These are phyloP conservation scores for Ophonus ardosiacus DNA, from an alignment of 2,888 invertebrate genomes.

Conservation along the genomic window DNA sequence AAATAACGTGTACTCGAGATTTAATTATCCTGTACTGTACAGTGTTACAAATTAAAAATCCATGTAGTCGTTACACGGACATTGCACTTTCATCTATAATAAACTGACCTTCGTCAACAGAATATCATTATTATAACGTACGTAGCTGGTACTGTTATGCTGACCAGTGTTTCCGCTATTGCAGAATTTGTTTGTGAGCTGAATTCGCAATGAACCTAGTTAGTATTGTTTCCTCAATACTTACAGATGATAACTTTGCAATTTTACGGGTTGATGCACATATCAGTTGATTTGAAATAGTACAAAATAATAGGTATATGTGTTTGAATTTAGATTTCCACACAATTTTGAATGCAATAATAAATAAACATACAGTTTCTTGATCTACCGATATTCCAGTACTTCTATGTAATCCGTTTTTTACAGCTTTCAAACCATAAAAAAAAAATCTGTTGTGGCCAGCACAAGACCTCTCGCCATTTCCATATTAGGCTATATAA, in stretches of 20 bases:
- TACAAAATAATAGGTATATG: too few species aligned
- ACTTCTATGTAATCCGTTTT: too few species aligned
- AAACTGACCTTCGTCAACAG: slow-evolving; percentile 40
- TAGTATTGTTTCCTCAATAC: not conserved
- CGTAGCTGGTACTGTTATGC: not conserved
- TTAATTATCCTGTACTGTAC: slow-evolving; percentile 32
- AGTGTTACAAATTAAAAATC: slow-evolving; percentile 37
- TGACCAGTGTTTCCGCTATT: slow-evolving; percentile 19
- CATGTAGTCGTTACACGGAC: slow-evolving; percentile 29
- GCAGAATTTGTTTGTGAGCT: not conserved
- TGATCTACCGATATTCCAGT: too few species aligned
- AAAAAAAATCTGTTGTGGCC: too few species aligned
- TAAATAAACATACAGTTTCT: too few species aligned
- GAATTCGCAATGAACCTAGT: not conserved
- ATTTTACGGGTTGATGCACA: too few species aligned
- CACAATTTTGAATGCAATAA: too few species aligned
- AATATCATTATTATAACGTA: slow-evolving; percentile 36
- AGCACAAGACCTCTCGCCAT: too few species aligned
- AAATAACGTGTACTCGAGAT: slow-evolving; percentile 24
- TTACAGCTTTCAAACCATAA: too few species aligned
- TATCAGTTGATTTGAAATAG: too few species aligned
- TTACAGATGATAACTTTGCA: not conserved
- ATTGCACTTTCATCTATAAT: slow-evolving; percentile 35
- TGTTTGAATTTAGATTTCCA: too few species aligned
- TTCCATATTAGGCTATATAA: too few species aligned